Percentiles rank a stretch among this genome's conserved stretches.
Conservation (phyloP, 92 coral and sea anemone genomes). For the Palythoa grandiflora region DNA sequence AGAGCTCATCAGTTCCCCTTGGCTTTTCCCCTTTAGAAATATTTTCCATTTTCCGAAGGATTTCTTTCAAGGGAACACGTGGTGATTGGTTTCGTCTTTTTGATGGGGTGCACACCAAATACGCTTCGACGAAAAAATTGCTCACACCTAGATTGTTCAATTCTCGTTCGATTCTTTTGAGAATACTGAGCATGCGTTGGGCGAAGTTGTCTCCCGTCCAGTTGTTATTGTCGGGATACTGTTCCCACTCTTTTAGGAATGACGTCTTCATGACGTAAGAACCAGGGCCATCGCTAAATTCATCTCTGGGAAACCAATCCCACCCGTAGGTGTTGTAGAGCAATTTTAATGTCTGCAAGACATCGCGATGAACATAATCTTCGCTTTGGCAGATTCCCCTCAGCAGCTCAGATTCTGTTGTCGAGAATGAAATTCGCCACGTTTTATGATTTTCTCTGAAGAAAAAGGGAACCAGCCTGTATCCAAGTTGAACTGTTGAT, state of each 20-base stretch:
- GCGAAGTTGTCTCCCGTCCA: slow-evolving; percentile 27
- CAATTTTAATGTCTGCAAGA: neutral
- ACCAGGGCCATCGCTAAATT: neutral
- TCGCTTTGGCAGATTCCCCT: slow-evolving; percentile 6
- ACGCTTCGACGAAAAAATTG: slow-evolving; percentile 17
- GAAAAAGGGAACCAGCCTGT: slow-evolving; percentile 23
- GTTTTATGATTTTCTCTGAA: neutral
- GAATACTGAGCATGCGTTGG: slow-evolving; percentile 32
- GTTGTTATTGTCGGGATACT: neutral
- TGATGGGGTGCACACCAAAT: neutral
- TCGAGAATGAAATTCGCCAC: slow-evolving; percentile 39
- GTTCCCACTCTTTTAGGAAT: slow-evolving; percentile 38
- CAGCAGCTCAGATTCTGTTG: slow-evolving; percentile 19
- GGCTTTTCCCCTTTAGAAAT: neutral
- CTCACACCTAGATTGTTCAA: neutral
- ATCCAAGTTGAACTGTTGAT: slow-evolving; percentile 23
- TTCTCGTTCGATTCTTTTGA: slow-evolving; percentile 20
- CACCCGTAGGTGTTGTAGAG: neutral
- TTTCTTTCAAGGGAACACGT: neutral
- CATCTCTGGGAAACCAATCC: slow-evolving; percentile 1
- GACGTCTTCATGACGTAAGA: slow-evolving; percentile 45
- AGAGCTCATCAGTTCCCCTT: neutral
- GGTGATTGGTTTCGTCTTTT: no score
- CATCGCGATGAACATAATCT: neutral
- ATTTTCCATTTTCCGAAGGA: slow-evolving; percentile 4